Conservation (phyloP, 2,888 invertebrate genomes). For the Minunthozetes semirufus region DNA sequence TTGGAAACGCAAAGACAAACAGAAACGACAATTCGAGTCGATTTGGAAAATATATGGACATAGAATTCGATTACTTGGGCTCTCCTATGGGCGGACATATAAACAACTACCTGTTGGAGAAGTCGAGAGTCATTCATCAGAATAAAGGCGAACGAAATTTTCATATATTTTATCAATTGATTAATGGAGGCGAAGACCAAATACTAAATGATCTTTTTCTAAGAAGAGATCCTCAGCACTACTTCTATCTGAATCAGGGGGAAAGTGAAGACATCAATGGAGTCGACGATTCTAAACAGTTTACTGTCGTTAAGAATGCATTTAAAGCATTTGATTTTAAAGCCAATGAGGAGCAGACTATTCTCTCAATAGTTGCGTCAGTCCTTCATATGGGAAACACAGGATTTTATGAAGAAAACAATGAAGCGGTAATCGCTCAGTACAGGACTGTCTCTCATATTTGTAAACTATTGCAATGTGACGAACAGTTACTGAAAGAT, state of each 20-base stretch:
- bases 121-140: slow-evolving; percentile 48
- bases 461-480: slow-evolving; percentile 68
- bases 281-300: slow-evolving; percentile 74
- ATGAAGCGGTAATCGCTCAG: slow-evolving; percentile 49
- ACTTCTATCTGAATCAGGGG: slow-evolving; percentile 76
- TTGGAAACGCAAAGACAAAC: slow-evolving; percentile 97
- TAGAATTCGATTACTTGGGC: slow-evolving; percentile 97
- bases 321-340: slow-evolving; percentile 75
- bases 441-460: slow-evolving; percentile 60
- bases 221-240: slow-evolving; percentile 62
- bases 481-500: slow-evolving; percentile 58
- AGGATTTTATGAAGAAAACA: slow-evolving; percentile 57
- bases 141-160: slow-evolving; percentile 19
- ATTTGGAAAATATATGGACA: slow-evolving; percentile 99
- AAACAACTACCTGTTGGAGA: slow-evolving; percentile 93
- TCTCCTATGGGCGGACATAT: slow-evolving; percentile 97
- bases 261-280: slow-evolving; percentile 56
- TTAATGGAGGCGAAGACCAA: slow-evolving; percentile 60
- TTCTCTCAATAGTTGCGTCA: slow-evolving; percentile 86
- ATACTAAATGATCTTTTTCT: slow-evolving; percentile 68
- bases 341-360: slow-evolving; percentile 65
- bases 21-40: slow-evolving; percentile 97
- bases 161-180: neutral
- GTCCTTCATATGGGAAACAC: slow-evolving; percentile 74
- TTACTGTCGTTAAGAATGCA: slow-evolving; percentile 71